Percentiles rank a stretch among this genome's conserved stretches.
Evolutionary conservation across 2,797 vertebrate genomes (phyloP).

Genomic region (Lemur catta): DNA sequence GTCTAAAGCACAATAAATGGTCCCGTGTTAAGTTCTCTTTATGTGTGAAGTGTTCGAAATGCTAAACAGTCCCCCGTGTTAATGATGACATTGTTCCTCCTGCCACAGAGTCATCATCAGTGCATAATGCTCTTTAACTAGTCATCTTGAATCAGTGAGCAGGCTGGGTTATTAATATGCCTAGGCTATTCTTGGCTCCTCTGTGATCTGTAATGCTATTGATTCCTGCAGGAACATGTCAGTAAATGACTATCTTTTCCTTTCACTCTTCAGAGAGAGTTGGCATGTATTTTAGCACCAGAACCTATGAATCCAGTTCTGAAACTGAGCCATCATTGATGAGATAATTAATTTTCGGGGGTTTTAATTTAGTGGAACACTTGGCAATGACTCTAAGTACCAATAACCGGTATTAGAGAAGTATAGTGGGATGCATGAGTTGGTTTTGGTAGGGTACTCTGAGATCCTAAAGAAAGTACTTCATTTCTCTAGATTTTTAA

Average conservation of each 20-base stretch:
- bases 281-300: slow-evolving; percentile 35
- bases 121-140: slow-evolving; percentile 46
- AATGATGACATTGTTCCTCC: slow-evolving; percentile 57
- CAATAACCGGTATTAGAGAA: neutral
- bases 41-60: slow-evolving; percentile 63
- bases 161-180: slow-evolving; percentile 53
- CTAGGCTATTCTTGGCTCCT: slow-evolving; percentile 12
- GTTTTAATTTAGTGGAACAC: slow-evolving; percentile 30
- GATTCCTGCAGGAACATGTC: slow-evolving; percentile 56
- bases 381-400: neutral
- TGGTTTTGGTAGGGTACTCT: neutral
- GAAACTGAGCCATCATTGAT: slow-evolving; percentile 38
- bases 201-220: slow-evolving; percentile 45
- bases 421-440: neutral
- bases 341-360: slow-evolving; percentile 50
- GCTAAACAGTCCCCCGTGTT: slow-evolving; percentile 55
- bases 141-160: slow-evolving; percentile 35
- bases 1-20: slow-evolving; percentile 47
- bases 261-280: slow-evolving; percentile 15
- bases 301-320: slow-evolving; percentile 37
- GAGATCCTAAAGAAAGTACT: neutral
- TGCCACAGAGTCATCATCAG: neutral
- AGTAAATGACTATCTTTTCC: slow-evolving; percentile 43
- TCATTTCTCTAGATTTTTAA: neutral
- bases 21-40: slow-evolving; percentile 55